Evolutionary conservation across 2,797 vertebrate species (phyloP).

Genomic region (Hoplostethus mediterraneus): DNA sequence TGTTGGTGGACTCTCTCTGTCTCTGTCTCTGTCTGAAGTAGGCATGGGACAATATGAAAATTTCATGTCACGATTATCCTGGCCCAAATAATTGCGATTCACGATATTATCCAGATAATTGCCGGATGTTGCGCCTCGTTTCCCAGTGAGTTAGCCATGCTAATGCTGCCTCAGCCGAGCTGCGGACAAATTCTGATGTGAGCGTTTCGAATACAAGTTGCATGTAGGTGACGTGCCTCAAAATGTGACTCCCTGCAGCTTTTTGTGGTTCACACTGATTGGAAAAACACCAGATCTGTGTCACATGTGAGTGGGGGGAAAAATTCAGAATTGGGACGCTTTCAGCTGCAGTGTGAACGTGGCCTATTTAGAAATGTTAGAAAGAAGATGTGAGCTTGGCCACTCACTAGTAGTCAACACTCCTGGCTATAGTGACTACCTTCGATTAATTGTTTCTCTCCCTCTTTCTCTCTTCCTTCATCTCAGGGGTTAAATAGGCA

Average conservation of each 20-base stretch:
- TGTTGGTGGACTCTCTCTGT: slow-evolving; percentile 72
- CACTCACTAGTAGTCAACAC: not conserved
- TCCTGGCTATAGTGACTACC: not conserved
- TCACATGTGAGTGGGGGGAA: not conserved
- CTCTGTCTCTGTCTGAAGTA: slow-evolving; percentile 49
- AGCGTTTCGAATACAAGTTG: no score
- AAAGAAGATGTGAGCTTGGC: slow-evolving; percentile 15
- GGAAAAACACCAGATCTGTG: slow-evolving; percentile 21
- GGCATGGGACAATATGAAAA: no score
- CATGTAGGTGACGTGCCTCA: no score
- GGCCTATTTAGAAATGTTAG: not conserved
- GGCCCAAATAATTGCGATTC: no score
- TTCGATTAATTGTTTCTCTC: not conserved
- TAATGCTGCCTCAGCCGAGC: no score
- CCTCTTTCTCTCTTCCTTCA: slow-evolving; percentile 3
- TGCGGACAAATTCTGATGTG: no score
- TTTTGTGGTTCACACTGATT: slow-evolving; percentile 2
- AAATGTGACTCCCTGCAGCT: no score
- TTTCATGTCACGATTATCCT: no score
- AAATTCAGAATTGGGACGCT: slow-evolving; percentile 3
- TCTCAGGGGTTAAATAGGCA: not conserved
- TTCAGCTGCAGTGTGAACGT: not conserved
- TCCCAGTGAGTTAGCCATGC: slow-evolving; percentile 41
- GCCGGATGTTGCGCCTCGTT: slow-evolving; percentile 31
- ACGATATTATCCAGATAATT: no score